These are phyloP conservation scores for Eleginops maclovinus DNA, from an alignment of 2,113 vertebrate genomes.

Conservation along the genomic window DNA sequence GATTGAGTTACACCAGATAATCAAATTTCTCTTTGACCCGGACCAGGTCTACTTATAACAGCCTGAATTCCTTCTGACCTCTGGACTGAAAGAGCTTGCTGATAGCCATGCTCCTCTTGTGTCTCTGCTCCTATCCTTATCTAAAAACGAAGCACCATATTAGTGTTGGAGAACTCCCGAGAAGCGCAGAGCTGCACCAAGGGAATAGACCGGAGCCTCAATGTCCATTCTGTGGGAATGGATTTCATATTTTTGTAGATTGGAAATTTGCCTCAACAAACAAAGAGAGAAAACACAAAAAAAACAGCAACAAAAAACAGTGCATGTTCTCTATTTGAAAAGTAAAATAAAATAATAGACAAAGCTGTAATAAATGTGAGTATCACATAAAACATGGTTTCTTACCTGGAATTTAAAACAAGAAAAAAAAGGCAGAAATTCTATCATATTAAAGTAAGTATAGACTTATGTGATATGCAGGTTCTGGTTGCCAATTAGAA, in stretches of 20 bases:
- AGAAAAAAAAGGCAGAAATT: no score
- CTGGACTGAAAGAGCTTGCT: conserved; percentile 3
- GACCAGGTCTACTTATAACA: conserved; percentile 27
- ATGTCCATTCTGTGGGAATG: conserved; percentile 27
- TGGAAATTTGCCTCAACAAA: conserved; percentile 22
- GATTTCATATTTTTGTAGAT: conserved; percentile 11
- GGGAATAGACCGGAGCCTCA: conserved; percentile 24
- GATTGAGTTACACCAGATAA: background rate
- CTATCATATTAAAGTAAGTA: background rate
- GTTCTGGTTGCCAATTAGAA: background rate
- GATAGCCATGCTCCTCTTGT: conserved; percentile 24
- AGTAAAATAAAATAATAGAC: background rate
- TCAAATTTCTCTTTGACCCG: conserved; percentile 27
- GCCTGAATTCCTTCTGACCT: conserved; percentile 39
- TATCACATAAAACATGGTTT: no score
- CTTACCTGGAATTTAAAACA: no score
- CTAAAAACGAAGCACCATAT: conserved; percentile 45
- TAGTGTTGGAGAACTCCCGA: conserved; percentile 41
- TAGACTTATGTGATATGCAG: background rate
- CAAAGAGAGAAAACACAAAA: background rate
- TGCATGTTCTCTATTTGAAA: no score
- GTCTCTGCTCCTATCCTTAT: conserved; percentile 29
- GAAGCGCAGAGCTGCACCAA: conserved; percentile 38
- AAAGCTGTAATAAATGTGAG: background rate
- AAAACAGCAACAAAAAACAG: no score